Evolutionary conservation across 2,113 vertebrate species (phyloP).

Genomic region (Hyla sarda): DNA sequence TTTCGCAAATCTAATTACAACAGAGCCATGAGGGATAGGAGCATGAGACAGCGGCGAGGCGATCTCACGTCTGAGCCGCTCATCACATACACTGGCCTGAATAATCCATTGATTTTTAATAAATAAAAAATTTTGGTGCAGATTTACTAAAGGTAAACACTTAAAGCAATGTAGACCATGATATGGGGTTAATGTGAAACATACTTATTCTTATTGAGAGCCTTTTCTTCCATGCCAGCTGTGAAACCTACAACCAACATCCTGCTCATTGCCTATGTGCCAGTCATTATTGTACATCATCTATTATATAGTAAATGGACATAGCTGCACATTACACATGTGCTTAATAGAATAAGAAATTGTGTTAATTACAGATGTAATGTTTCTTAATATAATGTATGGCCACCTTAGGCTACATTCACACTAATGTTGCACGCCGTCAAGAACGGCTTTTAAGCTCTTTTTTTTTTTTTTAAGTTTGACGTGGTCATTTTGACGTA

Average conservation of each 20-base stretch:
- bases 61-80: slow-evolving; percentile 5
- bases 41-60: slow-evolving; percentile 66
- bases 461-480: no score
- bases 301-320: background rate
- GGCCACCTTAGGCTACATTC: no score
- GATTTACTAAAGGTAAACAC: no score
- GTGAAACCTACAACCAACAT: background rate
- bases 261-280: background rate
- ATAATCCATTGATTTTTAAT: background rate
- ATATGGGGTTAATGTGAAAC: background rate
- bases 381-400: no score
- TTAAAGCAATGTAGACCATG: no score
- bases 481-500: no score
- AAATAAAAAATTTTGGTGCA: background rate
- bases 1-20: slow-evolving; percentile 83
- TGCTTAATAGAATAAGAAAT: no score
- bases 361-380: no score
- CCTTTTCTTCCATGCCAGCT: background rate
- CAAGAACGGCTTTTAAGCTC: no score
- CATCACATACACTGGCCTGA: background rate
- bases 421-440: no score
- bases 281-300: no score
- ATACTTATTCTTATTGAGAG: background rate
- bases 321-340: no score
- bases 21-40: slow-evolving; percentile 74